Conservation (phyloP, 1,140 invertebrate species). For the Dreissena polymorpha region DNA sequence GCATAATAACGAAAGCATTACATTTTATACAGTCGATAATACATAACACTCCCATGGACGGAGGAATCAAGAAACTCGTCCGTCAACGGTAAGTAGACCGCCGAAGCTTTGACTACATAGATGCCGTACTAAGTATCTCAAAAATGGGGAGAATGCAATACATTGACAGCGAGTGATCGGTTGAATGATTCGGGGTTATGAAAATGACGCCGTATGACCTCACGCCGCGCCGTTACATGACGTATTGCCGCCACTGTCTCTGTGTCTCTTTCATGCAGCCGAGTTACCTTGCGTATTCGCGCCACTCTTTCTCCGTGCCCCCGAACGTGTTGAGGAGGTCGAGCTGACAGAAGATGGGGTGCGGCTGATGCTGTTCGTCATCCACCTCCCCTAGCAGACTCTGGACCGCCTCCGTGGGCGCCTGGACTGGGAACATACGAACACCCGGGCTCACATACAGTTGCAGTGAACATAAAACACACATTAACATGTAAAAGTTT, state of each 20-base stretch:
- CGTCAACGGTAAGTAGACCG: no score
- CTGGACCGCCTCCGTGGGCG: conserved; percentile 84
- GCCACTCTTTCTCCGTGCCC: conserved; percentile 88
- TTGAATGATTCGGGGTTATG: no score
- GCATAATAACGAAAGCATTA: no score
- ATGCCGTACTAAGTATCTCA: no score
- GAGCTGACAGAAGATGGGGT: conserved; percentile 92
- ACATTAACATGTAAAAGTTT: neutral
- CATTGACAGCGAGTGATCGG: no score
- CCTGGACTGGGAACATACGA: conserved; percentile 59
- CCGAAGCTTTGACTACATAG: no score
- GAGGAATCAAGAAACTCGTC: no score
- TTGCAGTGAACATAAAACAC: neutral
- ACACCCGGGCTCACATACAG: neutral
- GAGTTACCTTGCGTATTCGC: conserved; percentile 93
- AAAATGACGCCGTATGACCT: no score
- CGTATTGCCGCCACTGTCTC: conserved; percentile 93
- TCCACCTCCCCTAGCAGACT: conserved; percentile 95
- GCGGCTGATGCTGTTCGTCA: conserved; percentile 80
- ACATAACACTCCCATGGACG: no score
- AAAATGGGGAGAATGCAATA: no score
- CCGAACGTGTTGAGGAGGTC: conserved; percentile 87
- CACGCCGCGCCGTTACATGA: conserved; percentile 84
- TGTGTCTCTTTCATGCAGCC: no score
- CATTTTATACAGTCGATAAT: no score